These are phyloP conservation scores for Tenthredo notha DNA, from an alignment of 2,888 invertebrate species.

Conservation along the genomic window DNA sequence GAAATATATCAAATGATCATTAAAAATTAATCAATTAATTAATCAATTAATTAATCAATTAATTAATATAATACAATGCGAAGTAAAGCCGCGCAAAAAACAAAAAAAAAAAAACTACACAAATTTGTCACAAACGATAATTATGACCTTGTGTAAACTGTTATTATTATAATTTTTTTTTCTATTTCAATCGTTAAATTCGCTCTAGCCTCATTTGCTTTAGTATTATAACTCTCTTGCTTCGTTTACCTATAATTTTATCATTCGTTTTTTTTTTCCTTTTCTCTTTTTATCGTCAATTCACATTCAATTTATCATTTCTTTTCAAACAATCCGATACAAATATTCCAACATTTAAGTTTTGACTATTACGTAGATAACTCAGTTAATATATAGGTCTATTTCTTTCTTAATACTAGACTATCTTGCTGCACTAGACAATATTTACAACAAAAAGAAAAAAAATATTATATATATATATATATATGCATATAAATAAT, in stretches of 20 bases:
- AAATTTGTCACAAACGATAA: neutral
- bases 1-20: neutral
- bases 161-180: neutral
- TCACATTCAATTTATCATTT: constrained; percentile 31
- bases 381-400: neutral
- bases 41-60: neutral
- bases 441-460: constrained; percentile 17
- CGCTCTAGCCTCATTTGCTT: constrained; percentile 14
- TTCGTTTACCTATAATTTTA: neutral
- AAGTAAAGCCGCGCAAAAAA: constrained; percentile 6
- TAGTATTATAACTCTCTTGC: neutral
- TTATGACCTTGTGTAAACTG: constrained; percentile 6
- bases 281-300: constrained; percentile 25
- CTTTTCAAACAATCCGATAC: neutral
- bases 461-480: neutral
- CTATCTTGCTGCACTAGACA: constrained; percentile 22
- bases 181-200: neutral
- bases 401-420: constrained; percentile 18
- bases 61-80: neutral
- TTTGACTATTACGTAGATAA: constrained; percentile 35
- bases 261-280: neutral
- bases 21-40: neutral
- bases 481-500: neutral
- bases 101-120: neutral
- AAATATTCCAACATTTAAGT: neutral